These are phyloP conservation scores for Ochotona princeps DNA, from an alignment of 2,113 vertebrate genomes.

Conservation along the genomic window DNA sequence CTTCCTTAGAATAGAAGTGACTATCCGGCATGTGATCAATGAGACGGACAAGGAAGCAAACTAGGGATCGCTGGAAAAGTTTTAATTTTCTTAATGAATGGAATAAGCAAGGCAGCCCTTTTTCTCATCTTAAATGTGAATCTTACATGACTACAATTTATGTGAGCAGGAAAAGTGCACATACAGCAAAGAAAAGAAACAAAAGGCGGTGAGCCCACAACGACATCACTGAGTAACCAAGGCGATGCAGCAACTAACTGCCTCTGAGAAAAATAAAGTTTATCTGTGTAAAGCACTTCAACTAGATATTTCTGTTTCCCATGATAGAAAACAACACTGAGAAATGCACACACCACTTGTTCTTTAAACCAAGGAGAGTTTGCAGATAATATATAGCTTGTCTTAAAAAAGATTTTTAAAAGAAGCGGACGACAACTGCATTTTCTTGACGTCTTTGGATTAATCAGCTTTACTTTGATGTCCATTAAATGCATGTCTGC, in stretches of 20 bases:
- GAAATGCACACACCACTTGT: background rate
- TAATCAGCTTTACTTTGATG: constrained; percentile 8
- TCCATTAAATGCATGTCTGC: constrained; percentile 11
- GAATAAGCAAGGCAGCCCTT: background rate
- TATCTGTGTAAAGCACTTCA: background rate
- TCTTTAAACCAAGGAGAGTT: background rate
- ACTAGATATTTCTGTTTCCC: constrained; percentile 41
- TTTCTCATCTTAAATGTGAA: background rate
- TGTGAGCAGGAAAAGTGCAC: background rate
- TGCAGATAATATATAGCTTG: constrained; percentile 36
- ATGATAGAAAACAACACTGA: constrained; percentile 37
- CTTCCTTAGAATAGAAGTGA: background rate
- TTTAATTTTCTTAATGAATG: constrained; percentile 34
- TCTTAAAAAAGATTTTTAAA: constrained; percentile 50
- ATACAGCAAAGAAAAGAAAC: background rate
- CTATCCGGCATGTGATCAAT: background rate
- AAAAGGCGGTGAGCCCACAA: background rate
- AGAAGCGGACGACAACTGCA: background rate
- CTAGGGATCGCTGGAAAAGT: background rate
- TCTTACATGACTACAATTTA: background rate
- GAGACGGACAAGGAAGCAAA: background rate
- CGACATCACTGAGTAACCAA: background rate
- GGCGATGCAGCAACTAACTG: background rate
- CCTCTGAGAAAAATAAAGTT: constrained; percentile 20
- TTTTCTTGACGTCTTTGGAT: background rate